Evolutionary conservation across 1,140 invertebrate genomes (phyloP).

Genomic region (Drosophila rhopaloa): DNA sequence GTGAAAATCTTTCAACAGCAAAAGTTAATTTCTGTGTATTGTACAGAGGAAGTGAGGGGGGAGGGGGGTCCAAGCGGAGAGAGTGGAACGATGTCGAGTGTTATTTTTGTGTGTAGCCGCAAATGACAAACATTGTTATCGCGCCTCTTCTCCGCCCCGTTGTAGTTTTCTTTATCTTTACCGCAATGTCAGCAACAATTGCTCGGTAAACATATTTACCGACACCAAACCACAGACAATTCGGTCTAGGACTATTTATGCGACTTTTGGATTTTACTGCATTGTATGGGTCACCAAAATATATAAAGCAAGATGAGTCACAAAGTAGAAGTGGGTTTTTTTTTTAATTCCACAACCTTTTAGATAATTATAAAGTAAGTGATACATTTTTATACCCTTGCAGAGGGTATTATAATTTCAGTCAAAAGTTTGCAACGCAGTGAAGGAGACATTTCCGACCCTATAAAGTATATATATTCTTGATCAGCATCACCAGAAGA

Average conservation of each 20-base stretch:
- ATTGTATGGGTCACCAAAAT: conserved; percentile 1
- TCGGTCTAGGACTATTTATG: conserved; percentile 16
- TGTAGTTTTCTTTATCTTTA: conserved; percentile 56
- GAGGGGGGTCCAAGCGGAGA: background rate
- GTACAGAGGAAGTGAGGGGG: background rate
- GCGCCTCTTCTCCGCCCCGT: conserved; percentile 3
- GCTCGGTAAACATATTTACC: conserved; percentile 57
- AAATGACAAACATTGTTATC: conserved; percentile 73
- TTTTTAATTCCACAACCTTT: background rate
- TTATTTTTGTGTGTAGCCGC: conserved; percentile 42
- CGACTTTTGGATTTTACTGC: conserved; percentile 14
- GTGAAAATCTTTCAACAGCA: conserved; percentile 57
- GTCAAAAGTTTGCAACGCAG: too few relatives aligned
- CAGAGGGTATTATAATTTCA: too few relatives aligned
- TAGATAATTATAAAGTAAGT: too few relatives aligned
- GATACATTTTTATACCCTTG: too few relatives aligned
- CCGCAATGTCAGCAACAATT: conserved; percentile 63
- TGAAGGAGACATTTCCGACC: too few relatives aligned
- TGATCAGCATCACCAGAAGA: too few relatives aligned
- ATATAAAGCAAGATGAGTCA: conserved; percentile 2
- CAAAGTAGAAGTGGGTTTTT: background rate
- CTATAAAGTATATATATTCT: too few relatives aligned
- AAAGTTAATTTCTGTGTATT: conserved; percentile 73
- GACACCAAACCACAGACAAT: conserved; percentile 33
- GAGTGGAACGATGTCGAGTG: conserved; percentile 25